Conservation (phyloP, 1,140 invertebrate genomes). For the Varroa destructor region DNA sequence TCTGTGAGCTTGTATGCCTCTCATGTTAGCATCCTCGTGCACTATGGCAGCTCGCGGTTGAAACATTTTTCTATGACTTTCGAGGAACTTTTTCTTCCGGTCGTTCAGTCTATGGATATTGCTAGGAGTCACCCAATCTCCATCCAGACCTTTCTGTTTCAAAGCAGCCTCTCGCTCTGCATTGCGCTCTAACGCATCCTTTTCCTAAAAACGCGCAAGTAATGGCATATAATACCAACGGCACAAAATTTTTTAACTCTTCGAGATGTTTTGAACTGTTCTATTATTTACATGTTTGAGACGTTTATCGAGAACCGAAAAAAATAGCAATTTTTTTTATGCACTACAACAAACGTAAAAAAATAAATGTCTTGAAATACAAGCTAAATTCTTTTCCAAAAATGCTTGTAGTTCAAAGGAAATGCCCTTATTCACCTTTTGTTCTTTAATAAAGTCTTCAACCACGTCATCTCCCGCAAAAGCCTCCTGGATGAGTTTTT, state of each 20-base stretch:
- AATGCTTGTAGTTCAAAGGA: too few species aligned
- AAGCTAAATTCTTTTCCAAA: too few species aligned
- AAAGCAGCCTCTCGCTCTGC: constrained; percentile 12
- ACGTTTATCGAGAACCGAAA: too few species aligned
- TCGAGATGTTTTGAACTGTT: too few species aligned
- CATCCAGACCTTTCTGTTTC: constrained; percentile 23
- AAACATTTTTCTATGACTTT: constrained; percentile 7
- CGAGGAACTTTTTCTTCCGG: neutral
- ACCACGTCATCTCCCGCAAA: constrained; percentile 16
- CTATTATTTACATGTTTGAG: too few species aligned
- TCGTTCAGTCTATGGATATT: constrained; percentile 10
- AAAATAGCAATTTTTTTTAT: too few species aligned
- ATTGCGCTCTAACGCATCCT: neutral
- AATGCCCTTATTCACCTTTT: neutral
- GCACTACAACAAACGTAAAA: too few species aligned
- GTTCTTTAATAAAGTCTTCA: constrained; percentile 5
- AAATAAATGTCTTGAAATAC: too few species aligned
- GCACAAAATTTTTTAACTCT: too few species aligned
- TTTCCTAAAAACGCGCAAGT: neutral
- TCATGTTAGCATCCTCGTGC: constrained; percentile 5
- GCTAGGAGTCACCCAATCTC: constrained; percentile 18
- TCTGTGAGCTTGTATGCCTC: neutral
- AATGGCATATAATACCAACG: too few species aligned
- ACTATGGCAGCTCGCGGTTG: constrained; percentile 4
- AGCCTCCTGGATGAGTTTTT: constrained; percentile 19